These are phyloP conservation scores for Lymantria dispar DNA, from an alignment of 2,888 invertebrate genomes.

Conservation along the genomic window DNA sequence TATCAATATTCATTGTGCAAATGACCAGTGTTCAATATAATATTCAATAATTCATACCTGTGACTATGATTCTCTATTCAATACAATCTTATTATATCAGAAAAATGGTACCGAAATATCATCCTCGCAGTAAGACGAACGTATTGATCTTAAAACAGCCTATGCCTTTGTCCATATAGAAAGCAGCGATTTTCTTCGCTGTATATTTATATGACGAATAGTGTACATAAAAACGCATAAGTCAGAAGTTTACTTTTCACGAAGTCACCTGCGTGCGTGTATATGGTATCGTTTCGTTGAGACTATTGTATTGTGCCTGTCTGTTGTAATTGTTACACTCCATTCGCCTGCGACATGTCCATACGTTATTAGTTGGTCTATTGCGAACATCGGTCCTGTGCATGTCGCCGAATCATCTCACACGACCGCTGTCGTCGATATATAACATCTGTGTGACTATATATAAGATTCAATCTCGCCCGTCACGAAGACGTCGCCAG, in stretches of 20 bases:
- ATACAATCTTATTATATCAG: slow-evolving; percentile 36
- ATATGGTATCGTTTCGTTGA: slow-evolving; percentile 41
- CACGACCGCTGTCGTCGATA: slow-evolving; percentile 7
- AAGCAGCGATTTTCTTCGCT: slow-evolving; percentile 67
- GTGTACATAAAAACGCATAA: slow-evolving; percentile 58
- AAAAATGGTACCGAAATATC: slow-evolving; percentile 49
- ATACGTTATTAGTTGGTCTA: slow-evolving; percentile 57
- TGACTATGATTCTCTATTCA: slow-evolving; percentile 24
- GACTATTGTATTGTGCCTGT: slow-evolving; percentile 46
- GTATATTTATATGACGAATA: slow-evolving; percentile 42
- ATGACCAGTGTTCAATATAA: slow-evolving; percentile 37
- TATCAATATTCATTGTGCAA: slow-evolving; percentile 50
- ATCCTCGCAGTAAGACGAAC: slow-evolving; percentile 49
- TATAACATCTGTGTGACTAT: slow-evolving; percentile 23
- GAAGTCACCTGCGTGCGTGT: slow-evolving; percentile 57
- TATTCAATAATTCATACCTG: slow-evolving; percentile 37
- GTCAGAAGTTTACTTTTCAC: slow-evolving; percentile 55
- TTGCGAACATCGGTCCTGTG: slow-evolving; percentile 45
- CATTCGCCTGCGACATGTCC: slow-evolving; percentile 65
- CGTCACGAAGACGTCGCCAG: slow-evolving; percentile 26
- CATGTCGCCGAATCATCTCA: slow-evolving; percentile 37
- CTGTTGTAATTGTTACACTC: slow-evolving; percentile 41
- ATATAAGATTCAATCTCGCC: slow-evolving; percentile 37
- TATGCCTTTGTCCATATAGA: slow-evolving; percentile 50
- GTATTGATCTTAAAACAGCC: slow-evolving; percentile 49